Evolutionary conservation across 64 coral and sea anemone genomes (phyloP).

Genomic region (Montipora capricornis): DNA sequence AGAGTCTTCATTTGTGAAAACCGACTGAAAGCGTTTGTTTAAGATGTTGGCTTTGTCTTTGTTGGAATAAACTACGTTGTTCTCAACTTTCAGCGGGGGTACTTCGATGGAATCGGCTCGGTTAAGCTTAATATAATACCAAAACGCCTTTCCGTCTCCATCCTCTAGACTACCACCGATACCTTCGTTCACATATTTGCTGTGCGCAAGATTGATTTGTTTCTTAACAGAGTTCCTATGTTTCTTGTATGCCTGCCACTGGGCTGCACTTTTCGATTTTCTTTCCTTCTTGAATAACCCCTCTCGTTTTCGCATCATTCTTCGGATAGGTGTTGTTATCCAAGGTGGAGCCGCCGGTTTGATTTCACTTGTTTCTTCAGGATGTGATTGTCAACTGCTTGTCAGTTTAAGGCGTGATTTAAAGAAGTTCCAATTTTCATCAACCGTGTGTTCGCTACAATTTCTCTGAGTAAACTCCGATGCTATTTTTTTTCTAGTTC

Average conservation of each 20-base stretch:
- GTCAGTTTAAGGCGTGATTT: slow-evolving; percentile 30
- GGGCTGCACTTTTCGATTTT: slow-evolving; percentile 19
- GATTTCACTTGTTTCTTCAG: slow-evolving; percentile 27
- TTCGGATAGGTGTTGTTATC: slow-evolving; percentile 35
- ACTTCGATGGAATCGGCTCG: slow-evolving; percentile 17
- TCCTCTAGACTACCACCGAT: no score
- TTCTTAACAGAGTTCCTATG: slow-evolving; percentile 39
- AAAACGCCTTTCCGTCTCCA: slow-evolving; percentile 32
- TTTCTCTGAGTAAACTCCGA: slow-evolving; percentile 31
- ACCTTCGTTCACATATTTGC: slow-evolving; percentile 41
- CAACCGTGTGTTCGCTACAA: slow-evolving; percentile 46
- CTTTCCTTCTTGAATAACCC: slow-evolving; percentile 36
- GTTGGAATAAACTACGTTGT: neutral
- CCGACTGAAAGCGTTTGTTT: slow-evolving; percentile 27
- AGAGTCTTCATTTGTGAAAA: slow-evolving; percentile 17
- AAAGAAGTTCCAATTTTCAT: slow-evolving; percentile 40
- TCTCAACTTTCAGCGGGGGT: slow-evolving; percentile 10
- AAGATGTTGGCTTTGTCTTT: slow-evolving; percentile 13
- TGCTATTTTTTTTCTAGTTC: slow-evolving; percentile 13
- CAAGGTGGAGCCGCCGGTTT: slow-evolving; percentile 28
- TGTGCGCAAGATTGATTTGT: slow-evolving; percentile 45
- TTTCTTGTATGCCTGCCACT: slow-evolving; percentile 59
- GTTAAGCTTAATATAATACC: slow-evolving; percentile 36
- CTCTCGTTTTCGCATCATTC: slow-evolving; percentile 52
- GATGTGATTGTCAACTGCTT: slow-evolving; percentile 31